These are phyloP conservation scores for Motacilla alba DNA, from an alignment of 2,113 vertebrate species.

Conservation along the genomic window DNA sequence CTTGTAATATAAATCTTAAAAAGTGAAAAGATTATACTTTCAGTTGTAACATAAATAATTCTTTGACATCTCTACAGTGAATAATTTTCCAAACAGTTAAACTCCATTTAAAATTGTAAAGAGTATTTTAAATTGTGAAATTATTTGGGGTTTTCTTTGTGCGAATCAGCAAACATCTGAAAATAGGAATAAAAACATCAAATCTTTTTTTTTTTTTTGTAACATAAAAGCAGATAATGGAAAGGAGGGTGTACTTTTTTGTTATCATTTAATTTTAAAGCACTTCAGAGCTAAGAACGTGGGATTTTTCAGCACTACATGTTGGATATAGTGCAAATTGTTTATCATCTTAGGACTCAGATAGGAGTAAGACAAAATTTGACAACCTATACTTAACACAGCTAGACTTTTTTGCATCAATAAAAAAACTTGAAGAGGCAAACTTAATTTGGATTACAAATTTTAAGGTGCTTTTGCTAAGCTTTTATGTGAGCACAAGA, in stretches of 20 bases:
- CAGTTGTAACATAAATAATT: neutral
- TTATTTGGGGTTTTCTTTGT: neutral
- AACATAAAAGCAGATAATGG: neutral
- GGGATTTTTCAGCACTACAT: neutral
- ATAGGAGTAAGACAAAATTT: neutral
- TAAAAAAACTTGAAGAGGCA: neutral
- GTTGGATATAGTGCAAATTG: neutral
- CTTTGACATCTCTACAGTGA: neutral
- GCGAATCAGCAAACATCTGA: neutral
- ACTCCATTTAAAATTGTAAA: neutral
- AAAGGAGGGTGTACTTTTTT: neutral
- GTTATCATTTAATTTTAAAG: neutral
- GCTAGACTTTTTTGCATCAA: neutral
- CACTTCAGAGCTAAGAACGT: neutral
- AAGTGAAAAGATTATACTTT: neutral
- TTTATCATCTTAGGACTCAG: neutral
- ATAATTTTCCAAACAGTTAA: neutral
- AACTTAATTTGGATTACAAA: neutral
- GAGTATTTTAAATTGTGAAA: neutral
- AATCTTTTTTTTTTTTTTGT: neutral
- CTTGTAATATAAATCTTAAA: neutral
- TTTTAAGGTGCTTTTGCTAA: neutral
- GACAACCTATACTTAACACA: neutral
- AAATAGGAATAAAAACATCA: neutral
- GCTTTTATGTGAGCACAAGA: neutral